A percentile compares a stretch with the other conserved stretches of the same genome.
Conservation (phyloP, 1,140 invertebrate genomes). For the Temnothorax nylanderi region DNA sequence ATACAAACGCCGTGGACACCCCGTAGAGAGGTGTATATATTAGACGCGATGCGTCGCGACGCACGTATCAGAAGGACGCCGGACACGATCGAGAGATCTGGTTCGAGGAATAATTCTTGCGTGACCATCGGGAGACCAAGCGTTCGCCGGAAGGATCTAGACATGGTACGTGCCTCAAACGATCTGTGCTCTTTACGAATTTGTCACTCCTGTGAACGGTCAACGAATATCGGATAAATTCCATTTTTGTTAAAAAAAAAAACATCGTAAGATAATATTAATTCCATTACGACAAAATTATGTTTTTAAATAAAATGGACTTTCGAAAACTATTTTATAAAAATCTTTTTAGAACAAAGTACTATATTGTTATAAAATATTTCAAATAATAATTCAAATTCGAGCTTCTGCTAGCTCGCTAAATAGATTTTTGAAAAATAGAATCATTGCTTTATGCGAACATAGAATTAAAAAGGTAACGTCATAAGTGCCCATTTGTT, state of each 20-base stretch:
- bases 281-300: background rate
- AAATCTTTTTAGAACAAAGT: background rate
- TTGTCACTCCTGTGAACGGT: background rate
- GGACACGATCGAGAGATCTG: slow-evolving; percentile 64
- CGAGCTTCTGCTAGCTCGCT: background rate
- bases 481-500: background rate
- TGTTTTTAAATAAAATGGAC: background rate
- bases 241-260: background rate
- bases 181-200: background rate
- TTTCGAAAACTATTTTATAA: background rate
- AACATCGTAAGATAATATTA: background rate
- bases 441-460: background rate
- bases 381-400: slow-evolving; percentile 1
- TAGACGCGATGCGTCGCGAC: slow-evolving; percentile 80
- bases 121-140: background rate
- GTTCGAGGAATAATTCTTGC: slow-evolving; percentile 2
- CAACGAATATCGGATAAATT: background rate
- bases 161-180: slow-evolving; percentile 17
- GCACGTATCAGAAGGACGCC: slow-evolving; percentile 80
- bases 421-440: background rate
- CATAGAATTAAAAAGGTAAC: background rate
- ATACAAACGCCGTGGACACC: slow-evolving; percentile 64
- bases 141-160: background rate
- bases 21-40: slow-evolving; percentile 82
- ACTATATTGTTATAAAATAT: too few species aligned